These are phyloP conservation scores for Sesia apiformis DNA, from an alignment of 2,888 invertebrate genomes.

Conservation along the genomic window DNA sequence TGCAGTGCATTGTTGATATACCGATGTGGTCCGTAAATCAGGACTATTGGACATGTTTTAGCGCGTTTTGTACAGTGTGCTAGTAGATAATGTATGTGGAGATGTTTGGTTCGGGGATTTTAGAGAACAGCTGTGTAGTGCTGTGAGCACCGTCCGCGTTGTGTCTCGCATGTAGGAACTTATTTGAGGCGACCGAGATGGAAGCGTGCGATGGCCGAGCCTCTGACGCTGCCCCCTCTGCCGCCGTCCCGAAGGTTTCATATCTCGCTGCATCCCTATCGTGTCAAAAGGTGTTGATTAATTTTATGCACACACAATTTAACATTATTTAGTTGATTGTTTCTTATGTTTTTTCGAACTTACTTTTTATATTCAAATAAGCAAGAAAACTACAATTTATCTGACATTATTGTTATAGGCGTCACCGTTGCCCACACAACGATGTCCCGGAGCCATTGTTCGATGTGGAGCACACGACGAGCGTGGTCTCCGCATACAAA, in stretches of 20 bases:
- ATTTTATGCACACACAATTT: background rate
- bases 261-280: slow-evolving; percentile 53
- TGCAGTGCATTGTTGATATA: too few relatives aligned
- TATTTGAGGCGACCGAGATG: slow-evolving; percentile 33
- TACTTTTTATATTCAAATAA: background rate
- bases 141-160: background rate
- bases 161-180: background rate
- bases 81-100: too few relatives aligned
- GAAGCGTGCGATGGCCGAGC: slow-evolving; percentile 61
- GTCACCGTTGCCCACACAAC: slow-evolving; percentile 88
- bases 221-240: slow-evolving; percentile 58
- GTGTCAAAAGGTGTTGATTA: slow-evolving; percentile 45
- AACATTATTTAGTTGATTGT: background rate
- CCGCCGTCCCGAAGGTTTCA: slow-evolving; percentile 50
- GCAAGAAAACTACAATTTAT: background rate
- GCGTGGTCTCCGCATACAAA: slow-evolving; percentile 76
- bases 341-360: too few relatives aligned
- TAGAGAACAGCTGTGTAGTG: background rate
- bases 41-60: too few relatives aligned
- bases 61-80: too few relatives aligned
- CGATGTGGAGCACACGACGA: slow-evolving; percentile 71
- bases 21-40: too few relatives aligned
- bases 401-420: slow-evolving; percentile 69
- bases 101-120: too few relatives aligned
- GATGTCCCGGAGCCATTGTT: slow-evolving; percentile 76